Percentiles rank a stretch among this genome's conserved stretches.
phyloP scores from a whole-genome alignment of 2,113 vertebrate species.

The Stictonetta naevosa region DNA sequence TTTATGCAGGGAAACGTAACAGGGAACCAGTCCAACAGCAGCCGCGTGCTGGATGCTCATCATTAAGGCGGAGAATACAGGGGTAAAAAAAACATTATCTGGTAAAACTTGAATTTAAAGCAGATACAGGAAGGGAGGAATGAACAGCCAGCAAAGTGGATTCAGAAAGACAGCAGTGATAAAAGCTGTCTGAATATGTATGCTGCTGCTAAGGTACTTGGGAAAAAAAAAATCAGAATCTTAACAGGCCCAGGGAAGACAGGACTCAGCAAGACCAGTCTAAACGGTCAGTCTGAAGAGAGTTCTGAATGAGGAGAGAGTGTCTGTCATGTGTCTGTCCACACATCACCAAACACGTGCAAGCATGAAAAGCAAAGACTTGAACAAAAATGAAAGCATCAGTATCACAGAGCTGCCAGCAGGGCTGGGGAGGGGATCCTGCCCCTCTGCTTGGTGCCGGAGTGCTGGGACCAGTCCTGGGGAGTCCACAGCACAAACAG shows the following conservation, averaged over 20 bases:
- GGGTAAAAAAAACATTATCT: background rate
- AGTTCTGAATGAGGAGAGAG: background rate
- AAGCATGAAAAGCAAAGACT: background rate
- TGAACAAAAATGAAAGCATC: background rate
- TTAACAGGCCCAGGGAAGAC: background rate
- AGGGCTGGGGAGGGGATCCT: background rate
- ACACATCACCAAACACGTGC: background rate
- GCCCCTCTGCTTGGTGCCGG: background rate
- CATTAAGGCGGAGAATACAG: no score
- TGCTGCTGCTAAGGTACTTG: background rate
- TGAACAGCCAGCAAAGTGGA: background rate
- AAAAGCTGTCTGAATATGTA: background rate
- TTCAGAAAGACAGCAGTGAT: background rate
- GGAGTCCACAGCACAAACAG: background rate
- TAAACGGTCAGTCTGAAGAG: background rate
- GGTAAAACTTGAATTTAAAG: background rate
- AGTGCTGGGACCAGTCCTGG: background rate
- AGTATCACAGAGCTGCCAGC: rapidly evolving
- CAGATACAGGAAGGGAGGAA: background rate
- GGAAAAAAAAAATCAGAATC: background rate
- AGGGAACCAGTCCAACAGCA: background rate
- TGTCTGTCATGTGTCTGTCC: background rate
- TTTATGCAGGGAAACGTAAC: rapidly evolving
- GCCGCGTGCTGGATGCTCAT: background rate
- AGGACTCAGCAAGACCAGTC: no score